Evolutionary conservation across 1,140 invertebrate species (phyloP).

Genomic region (Triops longicaudatus): DNA sequence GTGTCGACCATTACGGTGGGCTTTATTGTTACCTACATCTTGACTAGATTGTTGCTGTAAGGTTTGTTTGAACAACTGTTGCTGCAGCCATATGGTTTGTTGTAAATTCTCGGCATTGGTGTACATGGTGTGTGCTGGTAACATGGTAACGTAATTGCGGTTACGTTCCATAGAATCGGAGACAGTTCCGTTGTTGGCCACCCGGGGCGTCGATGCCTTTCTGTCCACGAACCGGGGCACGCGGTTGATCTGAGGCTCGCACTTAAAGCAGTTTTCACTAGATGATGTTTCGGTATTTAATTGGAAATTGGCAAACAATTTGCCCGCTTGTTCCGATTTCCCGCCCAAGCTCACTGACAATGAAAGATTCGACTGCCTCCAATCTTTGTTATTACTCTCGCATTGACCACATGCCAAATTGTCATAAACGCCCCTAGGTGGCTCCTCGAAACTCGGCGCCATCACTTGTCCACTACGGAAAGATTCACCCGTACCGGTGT

Average conservation of each 20-base stretch:
- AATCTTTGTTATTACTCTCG: neutral
- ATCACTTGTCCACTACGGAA: constrained; percentile 54
- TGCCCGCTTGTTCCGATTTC: constrained; percentile 15
- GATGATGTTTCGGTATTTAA: constrained; percentile 30
- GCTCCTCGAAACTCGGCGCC: neutral
- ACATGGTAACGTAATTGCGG: constrained; percentile 35
- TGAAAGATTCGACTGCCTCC: constrained; percentile 23
- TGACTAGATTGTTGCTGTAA: constrained; percentile 32
- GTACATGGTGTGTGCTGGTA: constrained; percentile 51
- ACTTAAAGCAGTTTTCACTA: constrained; percentile 35
- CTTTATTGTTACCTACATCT: neutral
- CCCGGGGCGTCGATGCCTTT: neutral
- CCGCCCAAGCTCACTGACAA: constrained; percentile 15
- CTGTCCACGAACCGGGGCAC: neutral
- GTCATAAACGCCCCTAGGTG: neutral
- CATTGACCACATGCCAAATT: neutral
- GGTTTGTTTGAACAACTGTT: constrained; percentile 57
- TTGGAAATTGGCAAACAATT: constrained; percentile 24
- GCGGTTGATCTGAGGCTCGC: constrained; percentile 9
- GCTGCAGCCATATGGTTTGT: constrained; percentile 62
- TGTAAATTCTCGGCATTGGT: constrained; percentile 62
- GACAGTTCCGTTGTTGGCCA: neutral
- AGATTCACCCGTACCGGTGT: constrained; percentile 55
- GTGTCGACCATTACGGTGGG: constrained; percentile 7
- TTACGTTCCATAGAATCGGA: constrained; percentile 31